These are phyloP conservation scores for Tenualosa ilisha DNA, from an alignment of 2,797 vertebrate species.

Conservation along the genomic window DNA sequence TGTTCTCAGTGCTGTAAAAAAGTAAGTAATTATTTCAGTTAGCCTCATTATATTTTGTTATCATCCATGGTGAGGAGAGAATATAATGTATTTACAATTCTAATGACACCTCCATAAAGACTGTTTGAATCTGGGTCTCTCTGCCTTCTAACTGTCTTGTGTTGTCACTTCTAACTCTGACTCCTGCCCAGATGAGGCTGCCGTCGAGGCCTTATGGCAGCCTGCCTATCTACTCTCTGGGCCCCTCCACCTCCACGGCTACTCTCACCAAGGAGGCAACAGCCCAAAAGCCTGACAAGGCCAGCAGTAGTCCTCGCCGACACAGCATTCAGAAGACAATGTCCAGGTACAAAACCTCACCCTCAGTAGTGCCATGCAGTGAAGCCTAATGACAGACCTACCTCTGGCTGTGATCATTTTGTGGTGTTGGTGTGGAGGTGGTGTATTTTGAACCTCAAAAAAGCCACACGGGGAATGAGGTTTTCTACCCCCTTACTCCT, in stretches of 20 bases:
- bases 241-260: constrained; percentile 78
- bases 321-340: constrained; percentile 77
- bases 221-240: constrained; percentile 94
- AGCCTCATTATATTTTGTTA: background rate
- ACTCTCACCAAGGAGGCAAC: constrained; percentile 82
- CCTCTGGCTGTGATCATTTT: background rate
- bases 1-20: constrained; percentile 99
- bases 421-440: background rate
- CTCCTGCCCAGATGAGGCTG: constrained; percentile 85
- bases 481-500: background rate
- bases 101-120: background rate
- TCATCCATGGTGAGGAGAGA: background rate
- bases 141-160: background rate
- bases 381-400: background rate
- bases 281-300: constrained; percentile 77
- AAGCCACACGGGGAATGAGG: background rate
- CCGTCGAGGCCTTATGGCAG: constrained; percentile 95
- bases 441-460: background rate
- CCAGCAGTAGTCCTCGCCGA: constrained; percentile 80
- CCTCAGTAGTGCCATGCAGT: background rate
- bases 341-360: constrained; percentile 65
- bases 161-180: constrained; percentile 11
- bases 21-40: constrained; percentile 67
- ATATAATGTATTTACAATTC: too few relatives aligned
- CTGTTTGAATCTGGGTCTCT: background rate